Conservation (phyloP, 2,113 vertebrate species). For the Pollachius pollachius region DNA sequence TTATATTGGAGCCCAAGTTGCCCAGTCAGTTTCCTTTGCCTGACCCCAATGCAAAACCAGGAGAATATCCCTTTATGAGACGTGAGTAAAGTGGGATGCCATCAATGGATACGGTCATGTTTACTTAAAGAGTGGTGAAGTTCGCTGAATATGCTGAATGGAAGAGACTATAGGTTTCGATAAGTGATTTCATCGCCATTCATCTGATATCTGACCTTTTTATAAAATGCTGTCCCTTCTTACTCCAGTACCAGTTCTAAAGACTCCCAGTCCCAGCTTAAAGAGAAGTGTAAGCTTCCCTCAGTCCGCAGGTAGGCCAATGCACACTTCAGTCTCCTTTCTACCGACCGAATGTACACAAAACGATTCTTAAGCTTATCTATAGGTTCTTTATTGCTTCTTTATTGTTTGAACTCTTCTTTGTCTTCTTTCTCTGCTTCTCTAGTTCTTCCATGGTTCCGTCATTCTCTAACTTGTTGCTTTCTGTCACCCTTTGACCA, state of each 20-base stretch:
- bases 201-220: neutral
- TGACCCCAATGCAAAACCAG: conserved; percentile 49
- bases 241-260: conserved; percentile 54
- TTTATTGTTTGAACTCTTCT: neutral
- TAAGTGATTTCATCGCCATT: conserved; percentile 1
- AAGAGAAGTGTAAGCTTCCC: conserved; percentile 70
- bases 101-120: neutral
- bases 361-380: neutral
- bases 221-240: neutral
- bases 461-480: neutral
- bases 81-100: conserved; percentile 27
- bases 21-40: conserved; percentile 39
- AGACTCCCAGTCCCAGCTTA: conserved; percentile 56
- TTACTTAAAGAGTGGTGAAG: neutral
- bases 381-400: neutral
- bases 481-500: neutral
- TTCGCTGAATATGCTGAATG: neutral
- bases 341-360: neutral
- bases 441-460: too few relatives aligned
- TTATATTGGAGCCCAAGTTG: conserved; percentile 54
- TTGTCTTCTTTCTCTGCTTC: too few relatives aligned
- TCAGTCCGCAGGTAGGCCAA: conserved; percentile 64
- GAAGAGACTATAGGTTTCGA: neutral
- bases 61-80: conserved; percentile 73
- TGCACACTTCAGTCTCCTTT: neutral